Conservation (phyloP, 2,113 vertebrate genomes). For the Phalacrocorax pelagicus region DNA sequence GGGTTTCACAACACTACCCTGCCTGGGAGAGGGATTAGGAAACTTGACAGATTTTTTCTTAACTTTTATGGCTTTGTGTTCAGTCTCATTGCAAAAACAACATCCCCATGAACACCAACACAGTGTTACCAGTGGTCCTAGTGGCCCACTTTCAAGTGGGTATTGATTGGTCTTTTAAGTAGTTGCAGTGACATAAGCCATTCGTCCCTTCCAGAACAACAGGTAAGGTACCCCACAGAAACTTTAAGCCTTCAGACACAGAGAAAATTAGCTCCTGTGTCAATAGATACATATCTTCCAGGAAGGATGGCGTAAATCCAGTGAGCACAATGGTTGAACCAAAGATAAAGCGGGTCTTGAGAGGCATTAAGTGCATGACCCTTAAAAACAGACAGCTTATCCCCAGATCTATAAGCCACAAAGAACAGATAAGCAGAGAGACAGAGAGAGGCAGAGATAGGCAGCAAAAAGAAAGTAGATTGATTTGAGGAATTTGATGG, state of each 20-base stretch:
- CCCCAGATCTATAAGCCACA: conserved; percentile 32
- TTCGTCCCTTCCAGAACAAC: neutral
- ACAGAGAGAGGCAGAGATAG: conserved; percentile 57
- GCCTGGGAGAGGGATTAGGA: neutral
- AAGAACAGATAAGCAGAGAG: conserved; percentile 62
- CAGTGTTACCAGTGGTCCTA: neutral
- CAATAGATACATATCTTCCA: neutral
- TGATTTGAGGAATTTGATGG: conserved; percentile 55
- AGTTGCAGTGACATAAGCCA: neutral
- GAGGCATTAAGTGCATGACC: conserved; percentile 34
- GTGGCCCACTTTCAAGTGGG: neutral
- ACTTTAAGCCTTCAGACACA: conserved; percentile 6
- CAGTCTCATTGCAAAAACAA: conserved; percentile 2
- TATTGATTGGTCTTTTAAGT: neutral
- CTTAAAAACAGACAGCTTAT: neutral
- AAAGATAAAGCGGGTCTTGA: conserved; percentile 30
- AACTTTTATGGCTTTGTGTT: neutral
- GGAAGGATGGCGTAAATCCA: neutral
- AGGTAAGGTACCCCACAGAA: neutral
- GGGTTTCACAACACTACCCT: neutral
- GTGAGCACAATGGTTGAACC: neutral
- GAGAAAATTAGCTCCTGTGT: neutral
- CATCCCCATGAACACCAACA: conserved; percentile 22
- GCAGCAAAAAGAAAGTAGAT: conserved; percentile 61
- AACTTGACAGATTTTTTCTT: neutral